Evolutionary conservation across 2,888 invertebrate genomes (phyloP), one percentile per base, ranked within the genome.

Genomic region (Nomada goodeniana): DNA sequence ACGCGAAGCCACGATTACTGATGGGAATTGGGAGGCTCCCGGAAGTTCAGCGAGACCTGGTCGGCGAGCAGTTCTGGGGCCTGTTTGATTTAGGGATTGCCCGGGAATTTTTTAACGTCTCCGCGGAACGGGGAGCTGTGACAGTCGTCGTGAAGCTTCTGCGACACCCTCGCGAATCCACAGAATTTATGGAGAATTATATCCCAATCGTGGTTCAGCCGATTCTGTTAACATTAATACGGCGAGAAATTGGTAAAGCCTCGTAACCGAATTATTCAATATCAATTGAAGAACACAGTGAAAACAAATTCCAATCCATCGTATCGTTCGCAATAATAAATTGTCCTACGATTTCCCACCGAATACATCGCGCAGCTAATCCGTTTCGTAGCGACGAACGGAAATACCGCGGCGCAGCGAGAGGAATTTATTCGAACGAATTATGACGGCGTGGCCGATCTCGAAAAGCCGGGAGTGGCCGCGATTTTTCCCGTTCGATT

Each of bases 11-110:
- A 23, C 23, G 70, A 75, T 69, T 69, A 68, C 67, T 13, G 47
- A 55, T 29, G 55, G 52, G 69, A 61, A 71, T 50, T 52, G 53
- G 50, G 55, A 59, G 52, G 50, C 60, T 42, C 2, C 10, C 11
- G 67, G 64, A 81, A 80, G 81, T 81, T 81, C 64, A 68, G 59
- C 47, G 36, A 29, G 65, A 72, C 79, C 77, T 18, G 77, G 77
- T 75, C 59, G 23, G 65, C 60, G 68, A 61, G 57, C 68, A 64
- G 78, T 69, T 79, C 78, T 70, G 53, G 64, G 52, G 50, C 50
- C 69, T 69, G 57, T 59, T 79, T 79, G 79, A 78, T 79, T 78
- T 78, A 79, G 52, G 57, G 23, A 63, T 79, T 78, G 29, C 23
- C n/a, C 13, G 23, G 26, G 63, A 52, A 69, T 78, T 79, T 69